Evolutionary conservation across 2,797 vertebrate genomes (phyloP).

Genomic region (Arnoldichthys spilopterus): DNA sequence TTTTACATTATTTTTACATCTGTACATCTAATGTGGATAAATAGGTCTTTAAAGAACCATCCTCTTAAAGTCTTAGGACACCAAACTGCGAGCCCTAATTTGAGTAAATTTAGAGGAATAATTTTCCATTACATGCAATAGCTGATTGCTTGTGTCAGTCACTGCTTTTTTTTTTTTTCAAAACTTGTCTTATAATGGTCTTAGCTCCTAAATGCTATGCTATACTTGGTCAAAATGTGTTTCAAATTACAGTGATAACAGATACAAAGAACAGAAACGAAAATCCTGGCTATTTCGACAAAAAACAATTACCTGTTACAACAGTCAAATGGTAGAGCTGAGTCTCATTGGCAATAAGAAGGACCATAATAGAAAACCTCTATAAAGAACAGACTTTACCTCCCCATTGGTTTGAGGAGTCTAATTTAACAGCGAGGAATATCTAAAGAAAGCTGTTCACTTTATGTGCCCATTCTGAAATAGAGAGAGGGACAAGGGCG

Average conservation of each 20-base stretch:
- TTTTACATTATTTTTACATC: neutral
- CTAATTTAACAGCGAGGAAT: slow-evolving; percentile 22
- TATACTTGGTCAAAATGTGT: neutral
- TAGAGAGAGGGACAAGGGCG: slow-evolving; percentile 29
- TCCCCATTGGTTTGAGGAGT: slow-evolving; percentile 25
- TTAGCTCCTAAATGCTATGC: neutral
- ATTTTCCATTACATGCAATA: neutral
- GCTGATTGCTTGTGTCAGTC: neutral
- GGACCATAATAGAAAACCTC: slow-evolving; percentile 34
- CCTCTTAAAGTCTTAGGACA: neutral
- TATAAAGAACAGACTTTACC: slow-evolving; percentile 15
- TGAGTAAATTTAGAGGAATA: neutral
- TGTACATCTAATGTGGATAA: neutral
- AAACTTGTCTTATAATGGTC: neutral
- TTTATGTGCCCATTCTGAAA: slow-evolving; percentile 32
- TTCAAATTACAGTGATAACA: slow-evolving; percentile 33
- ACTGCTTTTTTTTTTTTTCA: neutral
- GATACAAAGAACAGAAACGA: slow-evolving; percentile 17
- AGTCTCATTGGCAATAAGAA: neutral
- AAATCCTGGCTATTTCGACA: slow-evolving; percentile 20
- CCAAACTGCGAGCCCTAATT: neutral
- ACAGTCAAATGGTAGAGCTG: slow-evolving; percentile 6
- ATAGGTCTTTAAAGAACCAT: neutral
- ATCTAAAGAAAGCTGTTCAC: slow-evolving; percentile 38
- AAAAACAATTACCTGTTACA: slow-evolving; percentile 29